phyloP scores from a whole-genome alignment of 2,888 invertebrate genomes.

The Penaeus monodon region DNA sequence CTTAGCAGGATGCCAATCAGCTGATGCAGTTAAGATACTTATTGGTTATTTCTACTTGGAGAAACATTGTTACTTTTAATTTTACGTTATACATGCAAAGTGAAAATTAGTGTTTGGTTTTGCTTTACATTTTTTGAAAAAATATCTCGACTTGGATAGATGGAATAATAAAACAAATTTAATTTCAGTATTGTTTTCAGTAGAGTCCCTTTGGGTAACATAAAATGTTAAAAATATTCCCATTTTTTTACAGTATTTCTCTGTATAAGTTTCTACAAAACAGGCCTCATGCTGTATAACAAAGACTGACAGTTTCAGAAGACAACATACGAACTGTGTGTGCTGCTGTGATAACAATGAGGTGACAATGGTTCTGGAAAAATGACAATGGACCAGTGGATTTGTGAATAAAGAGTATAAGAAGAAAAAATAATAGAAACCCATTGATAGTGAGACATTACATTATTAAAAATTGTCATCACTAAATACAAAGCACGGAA shows the following conservation, averaged over 20 bases:
- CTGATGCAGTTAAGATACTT: too few species aligned
- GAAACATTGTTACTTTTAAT: too few species aligned
- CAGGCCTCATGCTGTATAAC: slow-evolving; percentile 46
- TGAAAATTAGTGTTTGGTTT: too few species aligned
- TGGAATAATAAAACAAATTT: slow-evolving; percentile 23
- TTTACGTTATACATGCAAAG: too few species aligned
- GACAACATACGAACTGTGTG: slow-evolving; percentile 42
- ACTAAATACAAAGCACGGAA: neutral
- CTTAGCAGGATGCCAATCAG: too few species aligned
- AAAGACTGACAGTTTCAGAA: slow-evolving; percentile 46
- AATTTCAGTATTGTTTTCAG: slow-evolving; percentile 32
- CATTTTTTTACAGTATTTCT: slow-evolving; percentile 44
- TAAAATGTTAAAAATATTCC: slow-evolving; percentile 49
- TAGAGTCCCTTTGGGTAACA: slow-evolving; percentile 46
- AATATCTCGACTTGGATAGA: neutral
- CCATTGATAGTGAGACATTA: neutral
- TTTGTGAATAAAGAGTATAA: slow-evolving; percentile 2
- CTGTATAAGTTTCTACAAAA: slow-evolving; percentile 44
- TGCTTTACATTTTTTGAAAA: too few species aligned
- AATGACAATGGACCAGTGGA: neutral
- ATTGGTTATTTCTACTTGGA: too few species aligned
- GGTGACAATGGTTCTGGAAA: neutral
- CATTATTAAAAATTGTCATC: neutral
- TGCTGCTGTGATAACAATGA: slow-evolving; percentile 30
- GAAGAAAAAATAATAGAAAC: neutral